A percentile compares a stretch with the other conserved stretches of the same genome.
Conservation (phyloP, 2,113 vertebrate genomes). For the Bos taurus region ARS-UCD2.0 NC_037345.1:51074501-51075000, state of each 20-base stretch:
- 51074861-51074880: constrained; percentile 20
- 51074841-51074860: constrained; percentile 24
- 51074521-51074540: background rate
- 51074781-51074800: background rate
- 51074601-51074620: background rate
- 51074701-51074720: background rate
- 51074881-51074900: constrained; percentile 40
- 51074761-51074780: background rate
- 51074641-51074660: background rate
- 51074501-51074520: background rate
- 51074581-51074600: background rate
- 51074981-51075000: background rate
- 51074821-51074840: background rate
- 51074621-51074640: background rate
- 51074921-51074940: constrained; percentile 1
- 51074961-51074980: background rate
- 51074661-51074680: constrained; percentile 7
- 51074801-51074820: constrained; percentile 20
- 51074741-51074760: background rate
- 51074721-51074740: background rate
- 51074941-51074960: background rate
- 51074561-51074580: background rate
- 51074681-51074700: background rate
- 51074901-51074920: constrained; percentile 25
- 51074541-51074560: background rate